These are phyloP conservation scores for Pomatostomus ruficeps DNA, from an alignment of 2,113 vertebrate genomes.

Conservation along the genomic window DNA sequence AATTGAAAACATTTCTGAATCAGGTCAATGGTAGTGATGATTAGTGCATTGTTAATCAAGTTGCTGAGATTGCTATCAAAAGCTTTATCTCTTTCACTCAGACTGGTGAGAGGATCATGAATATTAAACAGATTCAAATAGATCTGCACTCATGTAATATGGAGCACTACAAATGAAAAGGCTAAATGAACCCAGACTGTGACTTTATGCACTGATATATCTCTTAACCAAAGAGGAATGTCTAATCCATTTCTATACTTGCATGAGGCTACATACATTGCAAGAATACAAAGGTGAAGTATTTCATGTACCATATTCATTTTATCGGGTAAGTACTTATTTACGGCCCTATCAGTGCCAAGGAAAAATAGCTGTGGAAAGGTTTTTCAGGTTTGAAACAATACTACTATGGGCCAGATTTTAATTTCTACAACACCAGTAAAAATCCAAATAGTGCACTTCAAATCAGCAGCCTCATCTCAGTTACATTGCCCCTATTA, in stretches of 20 bases:
- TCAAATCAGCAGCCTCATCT: not conserved
- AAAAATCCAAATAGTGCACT: not conserved
- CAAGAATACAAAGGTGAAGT: slow-evolving; percentile 24
- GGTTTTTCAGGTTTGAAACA: not conserved
- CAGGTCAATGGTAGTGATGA: slow-evolving; percentile 85
- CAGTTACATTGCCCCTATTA: not conserved
- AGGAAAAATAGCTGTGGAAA: not conserved
- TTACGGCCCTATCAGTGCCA: not conserved
- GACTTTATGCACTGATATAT: slow-evolving; percentile 73
- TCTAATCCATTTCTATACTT: slow-evolving; percentile 68
- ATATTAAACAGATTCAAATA: slow-evolving; percentile 85
- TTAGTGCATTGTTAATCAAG: slow-evolving; percentile 89
- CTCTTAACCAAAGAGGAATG: slow-evolving; percentile 74
- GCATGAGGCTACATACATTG: slow-evolving; percentile 28
- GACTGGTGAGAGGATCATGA: slow-evolving; percentile 82
- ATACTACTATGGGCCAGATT: not conserved
- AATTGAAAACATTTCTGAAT: slow-evolving; percentile 83
- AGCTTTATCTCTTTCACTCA: slow-evolving; percentile 80
- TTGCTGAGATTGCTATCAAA: slow-evolving; percentile 84
- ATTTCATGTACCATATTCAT: not conserved
- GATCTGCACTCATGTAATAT: slow-evolving; percentile 79
- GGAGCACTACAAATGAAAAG: slow-evolving; percentile 80
- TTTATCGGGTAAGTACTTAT: slow-evolving; percentile 43
- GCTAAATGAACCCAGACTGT: slow-evolving; percentile 77
- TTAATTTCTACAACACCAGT: not conserved